phyloP scores from a whole-genome alignment of 1,140 invertebrate genomes.

The Zaprionus inermis region DNA sequence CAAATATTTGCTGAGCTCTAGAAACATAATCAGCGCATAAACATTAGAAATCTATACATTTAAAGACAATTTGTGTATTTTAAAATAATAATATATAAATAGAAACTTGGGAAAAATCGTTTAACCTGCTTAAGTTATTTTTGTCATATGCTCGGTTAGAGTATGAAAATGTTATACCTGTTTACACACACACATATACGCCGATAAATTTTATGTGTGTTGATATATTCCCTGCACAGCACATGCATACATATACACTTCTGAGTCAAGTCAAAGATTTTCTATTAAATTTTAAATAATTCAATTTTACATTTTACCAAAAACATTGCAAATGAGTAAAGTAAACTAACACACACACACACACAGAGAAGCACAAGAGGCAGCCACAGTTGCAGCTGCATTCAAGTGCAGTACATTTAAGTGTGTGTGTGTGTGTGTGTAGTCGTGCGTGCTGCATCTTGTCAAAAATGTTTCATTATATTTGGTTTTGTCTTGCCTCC shows the following conservation, averaged over 20 bases:
- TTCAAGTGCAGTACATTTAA: not conserved
- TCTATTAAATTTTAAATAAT: slow-evolving; percentile 83
- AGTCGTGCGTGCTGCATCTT: slow-evolving; percentile 65
- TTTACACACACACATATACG: slow-evolving; percentile 1
- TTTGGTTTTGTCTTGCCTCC: slow-evolving; percentile 67
- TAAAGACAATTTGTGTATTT: no score
- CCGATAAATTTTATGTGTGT: slow-evolving; percentile 11
- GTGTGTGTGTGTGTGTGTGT: slow-evolving; percentile 31
- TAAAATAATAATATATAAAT: no score
- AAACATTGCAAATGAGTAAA: slow-evolving; percentile 81
- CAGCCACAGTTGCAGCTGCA: slow-evolving; percentile 47
- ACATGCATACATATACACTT: slow-evolving; percentile 47
- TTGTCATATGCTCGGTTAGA: not conserved
- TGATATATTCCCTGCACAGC: slow-evolving; percentile 10
- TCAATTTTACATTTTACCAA: slow-evolving; percentile 81
- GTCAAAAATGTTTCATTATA: slow-evolving; percentile 81
- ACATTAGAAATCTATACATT: no score
- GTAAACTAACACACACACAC: slow-evolving; percentile 59
- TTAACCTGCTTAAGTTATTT: not conserved
- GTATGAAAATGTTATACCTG: slow-evolving; percentile 28
- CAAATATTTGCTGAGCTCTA: no score
- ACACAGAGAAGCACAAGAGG: slow-evolving; percentile 19
- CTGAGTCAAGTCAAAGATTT: slow-evolving; percentile 78
- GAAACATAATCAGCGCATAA: no score
- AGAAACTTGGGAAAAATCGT: no score